phyloP scores from a whole-genome alignment of 2,888 invertebrate species.

The Zaprionus obscuricornis region DNA sequence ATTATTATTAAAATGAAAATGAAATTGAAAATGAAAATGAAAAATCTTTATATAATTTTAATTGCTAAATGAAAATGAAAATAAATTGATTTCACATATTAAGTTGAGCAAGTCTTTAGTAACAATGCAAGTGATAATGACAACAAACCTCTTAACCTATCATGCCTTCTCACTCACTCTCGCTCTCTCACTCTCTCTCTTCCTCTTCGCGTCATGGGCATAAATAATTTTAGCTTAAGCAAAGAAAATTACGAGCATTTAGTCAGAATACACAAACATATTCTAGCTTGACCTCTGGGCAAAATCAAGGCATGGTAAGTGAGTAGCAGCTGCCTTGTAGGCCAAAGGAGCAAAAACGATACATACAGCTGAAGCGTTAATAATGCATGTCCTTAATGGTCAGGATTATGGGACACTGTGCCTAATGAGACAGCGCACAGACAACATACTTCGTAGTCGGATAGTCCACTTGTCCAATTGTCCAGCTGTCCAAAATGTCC shows the following conservation, averaged over 20 bases:
- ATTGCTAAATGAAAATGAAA: slow-evolving; percentile 21
- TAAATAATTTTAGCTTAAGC: slow-evolving; percentile 48
- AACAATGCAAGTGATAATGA: slow-evolving; percentile 33
- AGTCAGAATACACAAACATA: slow-evolving; percentile 14
- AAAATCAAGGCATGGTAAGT: too few species aligned
- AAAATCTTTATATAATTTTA: slow-evolving; percentile 45
- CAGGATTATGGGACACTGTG: slow-evolving; percentile 49
- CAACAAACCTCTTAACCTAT: too few species aligned
- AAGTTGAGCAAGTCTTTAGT: not conserved
- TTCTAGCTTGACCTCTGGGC: slow-evolving; percentile 4
- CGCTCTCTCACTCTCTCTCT: not conserved
- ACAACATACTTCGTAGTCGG: slow-evolving; percentile 8
- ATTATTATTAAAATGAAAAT: slow-evolving; percentile 33
- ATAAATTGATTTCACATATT: slow-evolving; percentile 48
- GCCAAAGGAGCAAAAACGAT: slow-evolving; percentile 4
- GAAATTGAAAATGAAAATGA: slow-evolving; percentile 14
- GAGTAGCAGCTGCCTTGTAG: slow-evolving; percentile 3
- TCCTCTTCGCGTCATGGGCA: slow-evolving; percentile 15
- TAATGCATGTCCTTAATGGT: slow-evolving; percentile 68
- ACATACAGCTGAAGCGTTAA: slow-evolving; percentile 40
- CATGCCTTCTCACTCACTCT: too few species aligned
- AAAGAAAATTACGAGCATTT: slow-evolving; percentile 49
- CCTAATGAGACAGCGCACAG: slow-evolving; percentile 54
- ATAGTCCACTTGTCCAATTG: not conserved
- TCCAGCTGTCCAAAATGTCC: slow-evolving; percentile 7